Base-by-base conservation (phyloP, 2,888 invertebrate species). In the Pyrocoelia pectoralis region DNA sequence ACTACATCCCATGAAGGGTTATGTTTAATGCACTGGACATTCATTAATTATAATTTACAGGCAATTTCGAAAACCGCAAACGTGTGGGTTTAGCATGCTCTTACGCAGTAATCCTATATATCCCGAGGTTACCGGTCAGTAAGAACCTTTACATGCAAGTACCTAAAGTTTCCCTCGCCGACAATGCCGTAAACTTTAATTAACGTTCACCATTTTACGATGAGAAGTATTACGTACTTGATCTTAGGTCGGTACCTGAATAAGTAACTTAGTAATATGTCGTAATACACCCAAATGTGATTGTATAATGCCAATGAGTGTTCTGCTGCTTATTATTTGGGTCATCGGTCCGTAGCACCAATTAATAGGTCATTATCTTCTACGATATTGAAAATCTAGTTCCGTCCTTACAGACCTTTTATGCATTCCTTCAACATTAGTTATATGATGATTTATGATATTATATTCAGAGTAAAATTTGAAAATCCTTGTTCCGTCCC, bases 1-100 rank as follows among this genome's bases (percentile, higher is more conserved):
- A 24, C 24, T 63, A 58, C 41, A 53, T 59, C 51, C 41, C 29
- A 46, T 49, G 49, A 57, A 62, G 19, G 54, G 52, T 50, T 58
- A 58, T 33, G 41, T 63, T 50, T 63, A 63, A 63, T 60, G 56
- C 60, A 60, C 46, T 59, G 56, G 56, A 65, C 65, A 54, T 60
- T 41, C 60, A 60, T 65, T 65, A 65, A 56, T 65, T 65, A 60
- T 60, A 65, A 60, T 65, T 65, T 65, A 65, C 56, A 60, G 59
- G 59, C 60, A 59, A 64, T 64, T 64, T 49, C 56, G 28, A 49
- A 56, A 55, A 49, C 64, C 64, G 56, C 56, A 59, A 64, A 59
- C 55, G 59, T 59, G 64, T 60, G 60, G 64, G 56, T 64, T 64
- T 64, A 64, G 60, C 56, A 52, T 56, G 58, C 51, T 56, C 64